These are phyloP conservation scores for Latheticus oryzae DNA, from an alignment of 2,888 invertebrate genomes.

Conservation along the genomic window DNA sequence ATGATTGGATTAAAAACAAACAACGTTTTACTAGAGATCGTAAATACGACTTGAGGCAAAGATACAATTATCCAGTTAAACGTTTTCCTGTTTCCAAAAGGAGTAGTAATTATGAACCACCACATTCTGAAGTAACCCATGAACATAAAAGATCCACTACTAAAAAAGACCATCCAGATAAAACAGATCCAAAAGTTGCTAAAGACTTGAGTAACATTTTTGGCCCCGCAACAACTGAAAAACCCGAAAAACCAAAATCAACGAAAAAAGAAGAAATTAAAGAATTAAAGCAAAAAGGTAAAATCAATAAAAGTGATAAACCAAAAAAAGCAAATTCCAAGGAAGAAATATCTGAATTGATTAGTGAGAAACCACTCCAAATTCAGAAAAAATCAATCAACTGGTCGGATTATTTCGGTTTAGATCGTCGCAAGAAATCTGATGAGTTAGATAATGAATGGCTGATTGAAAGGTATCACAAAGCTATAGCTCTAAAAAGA, in stretches of 20 bases:
- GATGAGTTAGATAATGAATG: conserved; percentile 69
- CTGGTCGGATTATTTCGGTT: conserved; percentile 89
- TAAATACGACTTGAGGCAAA: conserved; percentile 42
- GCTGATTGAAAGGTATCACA: conserved; percentile 71
- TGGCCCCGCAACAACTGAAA: conserved; percentile 62
- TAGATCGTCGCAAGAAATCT: conserved; percentile 80
- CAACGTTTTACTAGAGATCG: conserved; percentile 48
- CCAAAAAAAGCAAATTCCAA: conserved; percentile 56
- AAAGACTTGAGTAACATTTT: conserved; percentile 78
- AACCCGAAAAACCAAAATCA: conserved; percentile 43
- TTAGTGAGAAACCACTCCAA: conserved; percentile 64
- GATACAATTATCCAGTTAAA: conserved; percentile 61
- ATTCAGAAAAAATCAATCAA: conserved; percentile 85
- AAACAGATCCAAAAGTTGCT: conserved; percentile 78
- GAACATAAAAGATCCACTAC: conserved; percentile 56
- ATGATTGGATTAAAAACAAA: conserved; percentile 44
- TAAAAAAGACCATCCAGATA: conserved; percentile 60
- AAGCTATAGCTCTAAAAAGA: conserved; percentile 63
- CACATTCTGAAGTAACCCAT: conserved; percentile 45
- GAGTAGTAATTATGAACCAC: conserved; percentile 63
- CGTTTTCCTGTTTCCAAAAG: conserved; percentile 77
- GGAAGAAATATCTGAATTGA: conserved; percentile 58
- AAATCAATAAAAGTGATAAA: conserved; percentile 41
- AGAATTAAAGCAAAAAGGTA: conserved; percentile 30
- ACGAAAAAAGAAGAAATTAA: conserved; percentile 41